Base-by-base conservation (phyloP, 1,140 invertebrate species). In the Oedothorax gibbosus region DNA sequence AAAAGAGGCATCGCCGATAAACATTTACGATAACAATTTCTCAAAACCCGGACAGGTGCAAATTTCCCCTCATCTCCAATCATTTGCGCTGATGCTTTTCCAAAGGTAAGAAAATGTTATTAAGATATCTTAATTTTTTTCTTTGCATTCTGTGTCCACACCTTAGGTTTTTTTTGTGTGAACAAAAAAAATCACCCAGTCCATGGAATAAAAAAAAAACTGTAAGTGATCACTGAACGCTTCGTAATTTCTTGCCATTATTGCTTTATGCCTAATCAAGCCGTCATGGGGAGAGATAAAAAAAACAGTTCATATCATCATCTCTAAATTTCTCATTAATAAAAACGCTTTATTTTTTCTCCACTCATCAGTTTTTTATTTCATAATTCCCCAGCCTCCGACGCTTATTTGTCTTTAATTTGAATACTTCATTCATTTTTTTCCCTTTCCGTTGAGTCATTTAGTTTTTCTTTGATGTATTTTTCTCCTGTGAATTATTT, bases 351-450 rank as follows among this genome's bases (percentile, higher is more conserved):
- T 84, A 60, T 84, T 76, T 82, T 82, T 82, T 73, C 21, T 75
- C 57, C 71, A 75, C 60, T 71, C 66, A 20, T 54, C 53, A 18
- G 18, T 49, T 50, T 51, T 64, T 82, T 82, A 72, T 81, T 71
- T 60, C 11, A 11, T n/a, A 15, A 18, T 14, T n/a, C 49, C 21
- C 14, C 20, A 49, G 71, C 71, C 21, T 66, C 35, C 60, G 64
- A 75, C 81, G 81, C 76, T 84, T 84, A 84, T 84, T 84, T 84
- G 81, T 84, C 81, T 84, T 84, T 84, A 84, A 84, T 84, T 84
- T 76, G 72, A 84, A 72, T 57, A 84, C 81, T 75, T 60, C 9
- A 73, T 56, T 11, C 20, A 20, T 81, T 84, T 75, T 75, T 66
- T 56, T 53, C 11, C 35, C 11, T 11, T 54, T 54, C 7, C 20